Evolutionary conservation across 2,888 invertebrate species (phyloP).

Genomic region (Phlogophora meticulosa): DNA sequence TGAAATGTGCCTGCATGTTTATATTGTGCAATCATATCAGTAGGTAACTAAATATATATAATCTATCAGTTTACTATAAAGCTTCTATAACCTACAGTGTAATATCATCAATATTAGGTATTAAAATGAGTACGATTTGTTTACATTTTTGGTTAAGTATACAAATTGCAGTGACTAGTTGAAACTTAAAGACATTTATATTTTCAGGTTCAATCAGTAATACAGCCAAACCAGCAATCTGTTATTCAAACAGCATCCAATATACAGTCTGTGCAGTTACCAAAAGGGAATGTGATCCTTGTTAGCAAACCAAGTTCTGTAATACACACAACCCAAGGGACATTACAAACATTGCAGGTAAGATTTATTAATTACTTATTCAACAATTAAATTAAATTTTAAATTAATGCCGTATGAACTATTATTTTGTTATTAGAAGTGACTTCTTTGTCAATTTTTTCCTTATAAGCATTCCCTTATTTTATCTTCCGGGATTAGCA

Average conservation of each 20-base stretch:
- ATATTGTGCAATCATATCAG: slow-evolving; percentile 26
- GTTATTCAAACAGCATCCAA: slow-evolving; percentile 98
- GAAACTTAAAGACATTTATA: slow-evolving; percentile 50
- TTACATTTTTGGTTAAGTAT: slow-evolving; percentile 10
- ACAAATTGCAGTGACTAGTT: slow-evolving; percentile 1
- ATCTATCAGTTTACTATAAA: slow-evolving; percentile 19
- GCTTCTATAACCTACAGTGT: slow-evolving; percentile 3
- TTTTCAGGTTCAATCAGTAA: slow-evolving; percentile 97
- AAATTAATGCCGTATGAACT: not conserved
- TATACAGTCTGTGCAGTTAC: slow-evolving; percentile 95
- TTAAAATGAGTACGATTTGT: slow-evolving; percentile 16
- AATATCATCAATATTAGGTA: slow-evolving; percentile 15
- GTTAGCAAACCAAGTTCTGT: slow-evolving; percentile 97
- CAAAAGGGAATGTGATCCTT: slow-evolving; percentile 97
- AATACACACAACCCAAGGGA: slow-evolving; percentile 97
- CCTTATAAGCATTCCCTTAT: not conserved
- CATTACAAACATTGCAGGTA: slow-evolving; percentile 96
- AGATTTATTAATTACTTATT: slow-evolving; percentile 29
- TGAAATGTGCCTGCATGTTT: slow-evolving; percentile 28
- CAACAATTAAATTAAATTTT: not conserved
- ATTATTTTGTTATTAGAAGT: slow-evolving; percentile 8
- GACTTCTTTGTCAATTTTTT: not conserved
- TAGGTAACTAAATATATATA: slow-evolving; percentile 13
- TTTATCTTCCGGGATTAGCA: too few relatives aligned
- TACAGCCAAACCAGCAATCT: slow-evolving; percentile 98